Conservation (phyloP, 2,888 invertebrate genomes). For the Diaphora mendica region DNA sequence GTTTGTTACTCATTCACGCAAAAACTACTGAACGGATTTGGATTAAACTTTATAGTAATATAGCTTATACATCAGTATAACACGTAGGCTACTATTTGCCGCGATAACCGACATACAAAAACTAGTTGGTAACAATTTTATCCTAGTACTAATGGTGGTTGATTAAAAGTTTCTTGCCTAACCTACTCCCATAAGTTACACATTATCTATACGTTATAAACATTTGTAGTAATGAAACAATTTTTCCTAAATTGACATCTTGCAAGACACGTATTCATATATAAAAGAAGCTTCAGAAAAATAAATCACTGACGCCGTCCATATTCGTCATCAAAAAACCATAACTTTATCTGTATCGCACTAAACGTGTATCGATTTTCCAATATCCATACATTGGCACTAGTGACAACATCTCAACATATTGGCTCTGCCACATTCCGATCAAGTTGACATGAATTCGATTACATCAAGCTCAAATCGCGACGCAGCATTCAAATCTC, state of each 20-base stretch:
- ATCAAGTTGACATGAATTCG: slow-evolving; percentile 42
- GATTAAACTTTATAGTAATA: too few relatives aligned
- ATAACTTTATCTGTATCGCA: background rate
- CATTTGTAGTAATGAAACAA: too few relatives aligned
- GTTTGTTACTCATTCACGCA: too few relatives aligned
- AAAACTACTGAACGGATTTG: too few relatives aligned
- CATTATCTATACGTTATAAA: too few relatives aligned
- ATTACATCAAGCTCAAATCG: slow-evolving; percentile 39
- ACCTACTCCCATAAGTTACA: too few relatives aligned
- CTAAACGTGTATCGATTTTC: background rate
- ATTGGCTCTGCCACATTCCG: slow-evolving; percentile 14
- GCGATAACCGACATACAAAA: too few relatives aligned
- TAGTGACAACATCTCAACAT: background rate
- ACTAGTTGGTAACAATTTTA: too few relatives aligned
- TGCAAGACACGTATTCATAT: background rate
- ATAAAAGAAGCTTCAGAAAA: background rate
- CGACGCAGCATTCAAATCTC: slow-evolving; percentile 37
- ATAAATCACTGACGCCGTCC: background rate
- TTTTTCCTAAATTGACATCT: background rate
- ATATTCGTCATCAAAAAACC: background rate
- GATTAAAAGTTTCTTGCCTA: too few relatives aligned
- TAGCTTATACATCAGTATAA: too few relatives aligned
- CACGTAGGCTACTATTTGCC: too few relatives aligned
- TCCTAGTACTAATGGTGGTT: too few relatives aligned
- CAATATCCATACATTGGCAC: background rate